Base-by-base conservation (phyloP, 2,797 vertebrate species). In the Centropyge bicolor region DNA sequence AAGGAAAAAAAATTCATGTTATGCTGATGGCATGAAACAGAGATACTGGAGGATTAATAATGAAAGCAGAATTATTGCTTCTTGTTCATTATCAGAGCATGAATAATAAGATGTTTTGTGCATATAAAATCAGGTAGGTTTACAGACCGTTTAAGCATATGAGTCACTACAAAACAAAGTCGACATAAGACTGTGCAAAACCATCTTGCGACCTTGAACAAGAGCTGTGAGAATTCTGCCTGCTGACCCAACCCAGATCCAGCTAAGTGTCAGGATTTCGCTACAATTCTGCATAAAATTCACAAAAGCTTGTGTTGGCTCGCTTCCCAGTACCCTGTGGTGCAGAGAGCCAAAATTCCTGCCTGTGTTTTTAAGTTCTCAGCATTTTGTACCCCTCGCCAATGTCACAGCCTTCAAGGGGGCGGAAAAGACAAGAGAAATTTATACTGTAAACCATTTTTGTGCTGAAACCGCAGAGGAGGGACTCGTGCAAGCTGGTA, bases 271-370 rank as follows among this genome's bases (percentile, higher is more conserved):
- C 86, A 91, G 89, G 87, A 90, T 89, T 93, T 93, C 74, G 81
- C 86, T 57, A 75, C 88, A 87, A 80, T 90, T 92, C 86, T 89
- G 90, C 87, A 92, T 87, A 84, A 82, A 91, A 86, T 84, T 89
- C 84, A 89, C 76, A 73, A 91, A 91, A 86, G 92, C 91, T 94
- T 91, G 82, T 88, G 80, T 89, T 95, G 94, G 94, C 93, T 84
- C n/a, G n/a, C 66, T 78, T 95, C 94, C 94, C 90, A 90, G 89
- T 77, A 78, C 83, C 88, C 91, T 77, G 83, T 71, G 52, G 86
- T 81, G 86, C 82, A 77, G 66, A 45, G 85, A 89, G 92, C 86
- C 90, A 90, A 93, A 92, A 94, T 89, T 92, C 91, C 87, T 82
- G 86, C 76, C 62, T 87, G 83, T 83, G 86, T 90, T 92, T 93